phyloP scores from a whole-genome alignment of 2,797 vertebrate genomes.

The Menidia menidia region DNA sequence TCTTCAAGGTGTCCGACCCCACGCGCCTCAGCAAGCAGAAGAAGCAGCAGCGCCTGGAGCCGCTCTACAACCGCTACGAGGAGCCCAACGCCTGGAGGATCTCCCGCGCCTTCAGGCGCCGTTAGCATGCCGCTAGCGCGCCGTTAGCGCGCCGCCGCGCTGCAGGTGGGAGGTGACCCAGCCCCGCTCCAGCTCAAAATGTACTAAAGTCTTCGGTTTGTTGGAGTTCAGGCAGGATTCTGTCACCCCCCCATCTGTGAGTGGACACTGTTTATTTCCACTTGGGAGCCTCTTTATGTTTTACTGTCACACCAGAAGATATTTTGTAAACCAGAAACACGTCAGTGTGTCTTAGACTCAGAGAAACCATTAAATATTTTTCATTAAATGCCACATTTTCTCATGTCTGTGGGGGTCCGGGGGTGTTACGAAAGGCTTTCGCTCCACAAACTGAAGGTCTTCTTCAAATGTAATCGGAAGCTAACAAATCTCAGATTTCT shows the following conservation, averaged over 20 bases:
- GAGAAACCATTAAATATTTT: constrained; percentile 20
- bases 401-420: background rate
- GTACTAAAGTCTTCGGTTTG: too few species aligned
- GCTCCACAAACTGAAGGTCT: too few species aligned
- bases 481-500: too few species aligned
- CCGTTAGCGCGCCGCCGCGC: too few species aligned
- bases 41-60: constrained; percentile 96
- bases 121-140: constrained; percentile 63
- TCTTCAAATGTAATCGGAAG: too few species aligned
- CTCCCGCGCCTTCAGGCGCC: constrained; percentile 93
- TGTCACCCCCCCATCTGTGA: too few species aligned
- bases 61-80: constrained; percentile 97
- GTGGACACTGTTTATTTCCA: too few species aligned
- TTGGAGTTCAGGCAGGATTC: too few species aligned
- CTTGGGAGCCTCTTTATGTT: background rate
- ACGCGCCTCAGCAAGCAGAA: constrained; percentile 99
- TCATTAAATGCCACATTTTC: constrained; percentile 55
- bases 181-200: too few species aligned
- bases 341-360: constrained; percentile 20
- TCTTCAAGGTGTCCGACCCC: constrained; percentile 98
- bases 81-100: constrained; percentile 99
- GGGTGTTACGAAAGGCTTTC: too few species aligned
- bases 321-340: constrained; percentile 37
- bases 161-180: too few species aligned
- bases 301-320: constrained; percentile 4